phyloP scores from a whole-genome alignment of 2,113 vertebrate species.

The Sturnira hondurensis region DNA sequence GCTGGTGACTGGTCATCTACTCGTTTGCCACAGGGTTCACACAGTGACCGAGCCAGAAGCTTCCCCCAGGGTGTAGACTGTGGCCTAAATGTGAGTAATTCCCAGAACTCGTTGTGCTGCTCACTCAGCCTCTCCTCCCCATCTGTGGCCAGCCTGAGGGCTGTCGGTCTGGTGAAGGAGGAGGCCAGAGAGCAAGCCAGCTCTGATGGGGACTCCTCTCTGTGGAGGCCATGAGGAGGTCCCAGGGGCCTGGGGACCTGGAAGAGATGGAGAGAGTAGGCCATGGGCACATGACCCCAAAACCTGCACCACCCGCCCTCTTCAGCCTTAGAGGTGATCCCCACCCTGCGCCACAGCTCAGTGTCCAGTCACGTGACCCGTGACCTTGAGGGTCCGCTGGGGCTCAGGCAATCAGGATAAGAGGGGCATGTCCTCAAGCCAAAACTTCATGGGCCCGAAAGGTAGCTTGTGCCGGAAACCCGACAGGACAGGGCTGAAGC shows the following conservation, averaged over 20 bases:
- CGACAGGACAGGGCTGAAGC: not conserved
- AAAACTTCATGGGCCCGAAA: not conserved
- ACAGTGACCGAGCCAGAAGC: not conserved
- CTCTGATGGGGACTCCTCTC: not conserved
- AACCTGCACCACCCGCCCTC: accelerated
- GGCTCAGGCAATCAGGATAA: not conserved
- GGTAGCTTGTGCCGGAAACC: not conserved
- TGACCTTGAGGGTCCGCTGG: not conserved
- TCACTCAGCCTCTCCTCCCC: not conserved
- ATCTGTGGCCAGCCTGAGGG: not conserved
- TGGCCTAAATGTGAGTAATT: accelerated
- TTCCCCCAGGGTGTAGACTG: accelerated
- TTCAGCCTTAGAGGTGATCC: accelerated
- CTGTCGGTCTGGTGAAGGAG: not conserved
- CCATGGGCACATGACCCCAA: accelerated
- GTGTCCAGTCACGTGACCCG: not conserved
- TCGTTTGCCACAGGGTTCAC: not conserved
- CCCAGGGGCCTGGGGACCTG: not conserved
- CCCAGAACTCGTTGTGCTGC: not conserved
- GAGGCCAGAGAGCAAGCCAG: not conserved
- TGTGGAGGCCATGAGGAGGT: not conserved
- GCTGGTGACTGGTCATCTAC: accelerated
- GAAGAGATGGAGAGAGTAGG: not conserved
- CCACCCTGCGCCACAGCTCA: not conserved
- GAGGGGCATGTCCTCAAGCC: not conserved